These are phyloP conservation scores for Odontocerum albicorne DNA, from an alignment of 2,888 invertebrate species.

Conservation along the genomic window DNA sequence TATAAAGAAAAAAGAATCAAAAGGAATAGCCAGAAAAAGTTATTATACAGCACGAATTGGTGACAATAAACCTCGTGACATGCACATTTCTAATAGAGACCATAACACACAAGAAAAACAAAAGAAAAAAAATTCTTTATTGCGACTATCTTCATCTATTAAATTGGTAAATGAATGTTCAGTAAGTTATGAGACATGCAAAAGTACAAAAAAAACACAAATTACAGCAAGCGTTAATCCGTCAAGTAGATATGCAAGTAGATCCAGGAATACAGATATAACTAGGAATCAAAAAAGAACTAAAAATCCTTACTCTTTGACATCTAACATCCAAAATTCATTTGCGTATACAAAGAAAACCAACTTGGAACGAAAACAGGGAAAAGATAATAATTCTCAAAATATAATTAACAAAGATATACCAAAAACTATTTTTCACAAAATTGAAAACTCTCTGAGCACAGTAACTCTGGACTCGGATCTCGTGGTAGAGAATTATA, in stretches of 20 bases:
- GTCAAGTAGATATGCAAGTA: too few species aligned
- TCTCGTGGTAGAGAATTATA: slow-evolving; percentile 8
- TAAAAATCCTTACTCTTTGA: neutral
- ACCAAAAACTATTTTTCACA: neutral
- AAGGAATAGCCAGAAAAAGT: neutral
- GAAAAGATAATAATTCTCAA: neutral
- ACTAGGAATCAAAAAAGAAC: too few species aligned
- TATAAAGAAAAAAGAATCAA: too few species aligned
- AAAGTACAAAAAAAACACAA: slow-evolving; percentile 9
- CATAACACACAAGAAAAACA: neutral
- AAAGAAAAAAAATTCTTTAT: neutral
- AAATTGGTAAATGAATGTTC: slow-evolving; percentile 5
- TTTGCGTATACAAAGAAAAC: neutral
- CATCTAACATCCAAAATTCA: neutral
- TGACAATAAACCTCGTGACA: neutral
- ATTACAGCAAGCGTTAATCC: too few species aligned
- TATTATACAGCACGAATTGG: neutral
- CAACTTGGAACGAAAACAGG: neutral
- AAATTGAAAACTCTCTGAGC: neutral
- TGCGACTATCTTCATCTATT: neutral
- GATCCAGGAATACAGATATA: too few species aligned
- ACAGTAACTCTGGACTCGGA: neutral
- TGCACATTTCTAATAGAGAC: neutral
- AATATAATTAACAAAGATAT: neutral
- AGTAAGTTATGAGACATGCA: slow-evolving; percentile 3